A percentile compares a stretch with the other conserved stretches of the same genome.
Evolutionary conservation across 2,113 vertebrate genomes (phyloP).

Genomic region (Meriones unguiculatus): DNA sequence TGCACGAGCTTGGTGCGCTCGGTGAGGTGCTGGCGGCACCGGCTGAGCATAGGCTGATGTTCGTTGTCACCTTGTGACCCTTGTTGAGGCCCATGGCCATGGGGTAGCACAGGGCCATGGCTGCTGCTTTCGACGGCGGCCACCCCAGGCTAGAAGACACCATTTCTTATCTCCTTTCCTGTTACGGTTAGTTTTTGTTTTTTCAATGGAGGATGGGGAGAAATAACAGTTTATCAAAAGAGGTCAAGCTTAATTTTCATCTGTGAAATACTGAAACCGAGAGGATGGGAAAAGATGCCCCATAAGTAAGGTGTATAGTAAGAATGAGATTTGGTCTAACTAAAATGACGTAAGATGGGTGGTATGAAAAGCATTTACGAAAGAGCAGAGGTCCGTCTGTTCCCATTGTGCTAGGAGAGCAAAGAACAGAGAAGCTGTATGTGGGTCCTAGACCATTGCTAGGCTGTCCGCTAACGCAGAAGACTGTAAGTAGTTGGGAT

Average conservation of each 20-base stretch:
- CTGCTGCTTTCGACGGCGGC: no score
- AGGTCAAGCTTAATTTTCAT: not conserved
- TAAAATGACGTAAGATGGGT: not conserved
- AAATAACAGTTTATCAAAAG: not conserved
- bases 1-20: no score
- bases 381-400: not conserved
- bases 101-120: no score
- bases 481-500: not conserved
- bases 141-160: no score
- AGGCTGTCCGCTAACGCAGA: not conserved
- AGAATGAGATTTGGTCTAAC: not conserved
- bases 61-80: no score
- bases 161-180: no score
- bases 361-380: not conserved
- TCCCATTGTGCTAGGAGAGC: not conserved
- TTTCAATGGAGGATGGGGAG: not conserved
- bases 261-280: slow-evolving; percentile 14
- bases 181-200: not conserved
- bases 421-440: not conserved
- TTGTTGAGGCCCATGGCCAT: no score
- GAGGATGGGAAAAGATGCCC: not conserved
- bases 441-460: not conserved
- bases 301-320: not conserved
- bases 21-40: no score
- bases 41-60: no score